Base-by-base conservation (phyloP, 2,888 invertebrate species). In the Synergus gifuensis region DNA sequence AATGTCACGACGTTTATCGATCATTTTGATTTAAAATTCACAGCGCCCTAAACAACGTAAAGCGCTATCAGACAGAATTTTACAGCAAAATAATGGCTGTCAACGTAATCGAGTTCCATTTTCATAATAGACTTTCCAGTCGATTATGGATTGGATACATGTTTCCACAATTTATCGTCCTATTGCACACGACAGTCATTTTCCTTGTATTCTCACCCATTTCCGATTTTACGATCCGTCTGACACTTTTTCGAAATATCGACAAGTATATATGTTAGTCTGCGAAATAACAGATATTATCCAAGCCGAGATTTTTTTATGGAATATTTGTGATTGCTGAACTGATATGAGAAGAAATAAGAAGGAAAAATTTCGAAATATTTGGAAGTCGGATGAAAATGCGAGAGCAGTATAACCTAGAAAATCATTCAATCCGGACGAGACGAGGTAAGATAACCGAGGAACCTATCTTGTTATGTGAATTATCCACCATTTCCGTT, bases 401-500 rank as follows among this genome's bases (percentile, higher is more conserved):
- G 42, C 28, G 3, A 16, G 49, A 69, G 7, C 16, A 69, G 14
- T 69, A 9, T 36, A 49, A 28, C 49, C 22, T 36, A 54, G 54
- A n/a, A 54, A 54, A n/a, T 54, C 54, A n/a, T 54, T n/a, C 54
- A 54, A 54, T n/a, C 7, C 8, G 54, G 1, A 54, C 54, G n/a
- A 54, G 54, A 7, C 7, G 54, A 69, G 28, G 28, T 28, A 49
- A 73, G 73, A 73, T 73, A 73, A 67, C 42, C 12, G 18, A 22
- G 44, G 67, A 73, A 73, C 49, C 36, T 73, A 73, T 73, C 73
- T 73, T 54, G 73, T 73, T 73, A 54, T n/a, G 28, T 28, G 73
- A 73, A 73, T 36, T 54, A 54, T 73, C 73, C 73, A 54, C 73
- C 73, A 73, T 73, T 73, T 73, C 73, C 73, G 49, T 73, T 73